A percentile compares a stretch with the other conserved stretches of the same genome.
Evolutionary conservation across 2,113 vertebrate genomes (phyloP).

Genomic region (Gulo gulo): DNA sequence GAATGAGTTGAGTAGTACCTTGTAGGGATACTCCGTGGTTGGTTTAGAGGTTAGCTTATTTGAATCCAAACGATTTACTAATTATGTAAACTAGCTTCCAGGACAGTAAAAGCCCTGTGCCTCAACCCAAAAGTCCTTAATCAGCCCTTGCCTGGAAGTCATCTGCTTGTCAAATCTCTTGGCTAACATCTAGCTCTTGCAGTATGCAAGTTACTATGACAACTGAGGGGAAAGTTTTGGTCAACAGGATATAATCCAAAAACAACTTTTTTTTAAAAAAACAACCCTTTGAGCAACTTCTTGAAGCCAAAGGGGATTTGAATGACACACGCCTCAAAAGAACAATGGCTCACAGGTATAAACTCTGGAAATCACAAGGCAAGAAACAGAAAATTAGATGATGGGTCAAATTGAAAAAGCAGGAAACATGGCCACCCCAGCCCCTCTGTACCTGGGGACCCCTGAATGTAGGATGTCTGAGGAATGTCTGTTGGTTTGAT

Average conservation of each 20-base stretch:
- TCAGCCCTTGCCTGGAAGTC: conserved; percentile 65
- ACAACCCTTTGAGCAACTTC: conserved; percentile 1
- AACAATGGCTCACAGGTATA: neutral
- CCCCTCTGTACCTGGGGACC: neutral
- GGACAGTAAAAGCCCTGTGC: conserved; percentile 16
- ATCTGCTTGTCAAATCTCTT: conserved; percentile 62
- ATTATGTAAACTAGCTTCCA: conserved; percentile 21
- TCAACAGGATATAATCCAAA: conserved; percentile 73
- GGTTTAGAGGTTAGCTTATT: neutral
- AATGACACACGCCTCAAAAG: neutral
- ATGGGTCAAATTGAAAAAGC: neutral
- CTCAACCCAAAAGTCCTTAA: conserved; percentile 8
- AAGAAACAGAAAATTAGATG: neutral
- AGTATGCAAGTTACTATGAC: conserved; percentile 61
- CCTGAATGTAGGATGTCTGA: neutral
- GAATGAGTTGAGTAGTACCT: neutral
- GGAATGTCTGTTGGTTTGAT: neutral
- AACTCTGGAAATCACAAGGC: neutral
- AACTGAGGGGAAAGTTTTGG: conserved; percentile 65
- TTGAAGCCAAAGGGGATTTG: conserved; percentile 33
- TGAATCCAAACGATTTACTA: conserved; percentile 36
- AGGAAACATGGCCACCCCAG: neutral
- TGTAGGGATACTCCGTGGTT: neutral
- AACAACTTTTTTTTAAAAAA: neutral
- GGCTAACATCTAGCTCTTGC: conserved; percentile 34